These are phyloP conservation scores for Cyanistes caeruleus DNA, from an alignment of 2,113 vertebrate genomes.

Conservation along the genomic window DNA sequence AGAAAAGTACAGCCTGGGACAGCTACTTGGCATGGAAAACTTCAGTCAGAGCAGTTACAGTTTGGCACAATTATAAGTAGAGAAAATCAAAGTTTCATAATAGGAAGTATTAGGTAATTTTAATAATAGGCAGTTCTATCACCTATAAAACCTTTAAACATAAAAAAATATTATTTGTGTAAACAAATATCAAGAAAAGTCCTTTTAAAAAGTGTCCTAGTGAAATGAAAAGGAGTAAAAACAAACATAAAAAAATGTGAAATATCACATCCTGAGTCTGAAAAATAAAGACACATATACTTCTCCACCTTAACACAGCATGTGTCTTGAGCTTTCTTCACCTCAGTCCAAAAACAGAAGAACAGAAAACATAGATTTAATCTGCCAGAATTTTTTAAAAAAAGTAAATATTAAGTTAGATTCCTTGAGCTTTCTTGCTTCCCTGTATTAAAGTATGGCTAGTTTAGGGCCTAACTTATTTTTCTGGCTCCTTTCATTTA, in stretches of 20 bases:
- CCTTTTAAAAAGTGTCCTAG: neutral
- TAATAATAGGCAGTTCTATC: conserved; percentile 51
- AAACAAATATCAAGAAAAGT: conserved; percentile 40
- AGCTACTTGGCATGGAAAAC: conserved; percentile 49
- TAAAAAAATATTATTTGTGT: conserved; percentile 48
- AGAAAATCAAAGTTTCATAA: conserved; percentile 55
- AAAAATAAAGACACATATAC: conserved; percentile 31
- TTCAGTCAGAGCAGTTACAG: conserved; percentile 40
- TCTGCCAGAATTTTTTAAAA: neutral
- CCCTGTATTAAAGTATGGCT: neutral
- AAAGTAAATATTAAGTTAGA: conserved; percentile 5
- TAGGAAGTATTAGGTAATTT: conserved; percentile 67
- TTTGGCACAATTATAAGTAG: conserved; percentile 34
- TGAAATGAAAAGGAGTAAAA: conserved; percentile 43
- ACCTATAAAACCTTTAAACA: conserved; percentile 53
- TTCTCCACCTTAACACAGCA: conserved; percentile 40
- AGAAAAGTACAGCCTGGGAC: conserved; percentile 39
- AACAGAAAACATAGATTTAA: conserved; percentile 22
- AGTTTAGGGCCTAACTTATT: neutral
- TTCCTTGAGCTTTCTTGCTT: neutral
- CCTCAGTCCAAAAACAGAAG: conserved; percentile 25
- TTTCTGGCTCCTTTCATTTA: neutral
- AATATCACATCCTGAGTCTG: conserved; percentile 33
- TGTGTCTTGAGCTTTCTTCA: conserved; percentile 38
- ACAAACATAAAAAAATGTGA: conserved; percentile 22